A percentile compares a stretch with the other conserved stretches of the same genome.
Conservation (phyloP, 2,888 invertebrate species). For the Hypercompe scribonia region DNA sequence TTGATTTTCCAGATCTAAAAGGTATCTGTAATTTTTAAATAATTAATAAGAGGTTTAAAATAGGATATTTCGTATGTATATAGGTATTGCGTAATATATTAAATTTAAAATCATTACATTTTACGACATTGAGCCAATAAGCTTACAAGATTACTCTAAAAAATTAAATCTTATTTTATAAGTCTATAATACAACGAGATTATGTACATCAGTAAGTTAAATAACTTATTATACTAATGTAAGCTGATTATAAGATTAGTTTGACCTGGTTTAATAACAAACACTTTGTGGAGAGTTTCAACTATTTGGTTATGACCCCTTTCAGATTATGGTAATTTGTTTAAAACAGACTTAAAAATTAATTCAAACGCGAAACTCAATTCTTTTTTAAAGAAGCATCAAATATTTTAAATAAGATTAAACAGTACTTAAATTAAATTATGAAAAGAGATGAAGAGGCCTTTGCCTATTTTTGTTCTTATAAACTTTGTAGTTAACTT, state of each 20-base stretch:
- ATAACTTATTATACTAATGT: neutral
- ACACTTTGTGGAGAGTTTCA: conserved; percentile 5
- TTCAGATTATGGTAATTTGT: conserved; percentile 5
- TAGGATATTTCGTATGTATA: neutral
- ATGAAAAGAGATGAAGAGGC: too few species aligned
- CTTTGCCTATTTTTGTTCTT: neutral
- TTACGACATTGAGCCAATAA: too few species aligned
- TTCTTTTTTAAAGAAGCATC: conserved; percentile 11
- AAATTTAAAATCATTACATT: neutral
- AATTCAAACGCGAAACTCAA: neutral
- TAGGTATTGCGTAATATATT: neutral
- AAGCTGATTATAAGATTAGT: conserved; percentile 20
- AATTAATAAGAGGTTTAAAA: neutral
- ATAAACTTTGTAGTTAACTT: neutral
- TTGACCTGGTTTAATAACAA: conserved; percentile 8
- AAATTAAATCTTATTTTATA: neutral
- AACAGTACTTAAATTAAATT: conserved; percentile 7
- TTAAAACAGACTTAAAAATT: neutral
- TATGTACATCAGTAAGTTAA: conserved; percentile 3
- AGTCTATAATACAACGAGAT: neutral
- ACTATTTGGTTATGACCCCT: neutral
- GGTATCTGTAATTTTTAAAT: neutral
- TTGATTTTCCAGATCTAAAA: neutral
- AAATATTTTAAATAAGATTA: conserved; percentile 6
- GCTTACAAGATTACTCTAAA: neutral